These are phyloP conservation scores for Mycogona germanica DNA, from an alignment of 2,888 invertebrate genomes.

Conservation along the genomic window DNA sequence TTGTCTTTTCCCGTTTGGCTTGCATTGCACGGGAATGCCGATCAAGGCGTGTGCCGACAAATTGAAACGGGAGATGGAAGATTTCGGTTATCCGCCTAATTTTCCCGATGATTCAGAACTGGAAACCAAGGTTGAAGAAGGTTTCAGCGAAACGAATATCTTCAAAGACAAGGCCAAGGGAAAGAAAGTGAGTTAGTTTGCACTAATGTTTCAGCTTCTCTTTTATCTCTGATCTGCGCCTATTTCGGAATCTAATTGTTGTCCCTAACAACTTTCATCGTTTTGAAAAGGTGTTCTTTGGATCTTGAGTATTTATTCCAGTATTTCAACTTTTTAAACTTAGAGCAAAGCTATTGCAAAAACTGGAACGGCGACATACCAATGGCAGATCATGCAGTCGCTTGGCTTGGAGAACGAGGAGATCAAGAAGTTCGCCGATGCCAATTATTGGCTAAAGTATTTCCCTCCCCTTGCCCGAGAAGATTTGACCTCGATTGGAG, in stretches of 20 bases:
- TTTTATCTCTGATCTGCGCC: background rate
- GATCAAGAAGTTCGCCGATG: slow-evolving; percentile 81
- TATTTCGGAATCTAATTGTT: slow-evolving; percentile 7
- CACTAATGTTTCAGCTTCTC: background rate
- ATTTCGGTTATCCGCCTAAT: slow-evolving; percentile 81
- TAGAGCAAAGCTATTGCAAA: slow-evolving; percentile 93
- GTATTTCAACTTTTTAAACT: slow-evolving; percentile 24
- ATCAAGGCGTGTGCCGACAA: slow-evolving; percentile 99
- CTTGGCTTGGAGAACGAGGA: slow-evolving; percentile 83
- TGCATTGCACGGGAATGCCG: slow-evolving; percentile 99
- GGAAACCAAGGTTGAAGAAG: slow-evolving; percentile 42
- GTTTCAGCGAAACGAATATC: slow-evolving; percentile 32
- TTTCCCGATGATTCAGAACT: slow-evolving; percentile 51
- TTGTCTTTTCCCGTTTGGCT: slow-evolving; percentile 94
- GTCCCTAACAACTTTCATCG: background rate
- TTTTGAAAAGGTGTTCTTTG: background rate
- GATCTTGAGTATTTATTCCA: no score
- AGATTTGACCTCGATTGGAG: slow-evolving; percentile 79
- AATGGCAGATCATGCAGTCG: slow-evolving; percentile 98
- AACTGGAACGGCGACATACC: slow-evolving; percentile 74
- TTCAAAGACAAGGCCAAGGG: slow-evolving; percentile 82
- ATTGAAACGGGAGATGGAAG: slow-evolving; percentile 79
- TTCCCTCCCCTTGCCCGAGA: slow-evolving; percentile 82
- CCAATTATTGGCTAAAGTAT: slow-evolving; percentile 87
- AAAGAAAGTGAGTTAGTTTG: slow-evolving; percentile 53